Conservation (phyloP, 2,888 invertebrate genomes). For the Nasonia oneida region DNA sequence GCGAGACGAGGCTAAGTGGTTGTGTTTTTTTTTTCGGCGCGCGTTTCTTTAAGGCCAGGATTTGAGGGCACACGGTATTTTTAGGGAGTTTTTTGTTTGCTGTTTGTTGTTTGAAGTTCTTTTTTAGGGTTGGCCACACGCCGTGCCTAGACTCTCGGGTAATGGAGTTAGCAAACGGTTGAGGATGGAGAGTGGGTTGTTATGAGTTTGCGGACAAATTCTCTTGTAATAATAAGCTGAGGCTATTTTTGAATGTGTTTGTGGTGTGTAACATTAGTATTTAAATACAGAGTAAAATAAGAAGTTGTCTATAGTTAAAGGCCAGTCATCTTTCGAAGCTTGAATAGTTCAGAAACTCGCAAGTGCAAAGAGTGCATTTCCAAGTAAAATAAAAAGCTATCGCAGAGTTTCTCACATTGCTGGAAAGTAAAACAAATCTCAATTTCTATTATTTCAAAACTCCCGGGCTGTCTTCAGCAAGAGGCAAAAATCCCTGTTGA, state of each 20-base stretch:
- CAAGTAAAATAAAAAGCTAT: not conserved
- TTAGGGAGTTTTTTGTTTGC: not conserved
- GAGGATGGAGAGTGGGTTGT: not conserved
- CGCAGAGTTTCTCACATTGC: no score
- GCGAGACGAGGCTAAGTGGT: not conserved
- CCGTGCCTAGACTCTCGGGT: not conserved
- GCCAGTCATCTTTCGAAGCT: no score
- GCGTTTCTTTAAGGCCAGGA: not conserved
- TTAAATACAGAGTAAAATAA: not conserved
- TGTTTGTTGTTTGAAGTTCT: constrained; percentile 1
- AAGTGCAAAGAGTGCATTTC: no score
- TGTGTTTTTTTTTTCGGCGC: not conserved
- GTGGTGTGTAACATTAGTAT: not conserved
- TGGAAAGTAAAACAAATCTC: not conserved
- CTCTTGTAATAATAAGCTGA: not conserved
- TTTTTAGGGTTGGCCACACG: not conserved
- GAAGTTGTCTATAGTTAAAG: not conserved
- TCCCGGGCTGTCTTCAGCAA: not conserved
- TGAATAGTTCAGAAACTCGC: no score
- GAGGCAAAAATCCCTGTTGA: not conserved
- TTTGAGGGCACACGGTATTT: not conserved
- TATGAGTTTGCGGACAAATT: not conserved
- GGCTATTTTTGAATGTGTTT: not conserved
- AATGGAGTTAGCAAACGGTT: not conserved
- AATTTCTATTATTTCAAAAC: not conserved